Evolutionary conservation across 2,888 invertebrate species (phyloP), one percentile per base, ranked within the genome.

Genomic region (Hirtodrosophila alboralis): DNA sequence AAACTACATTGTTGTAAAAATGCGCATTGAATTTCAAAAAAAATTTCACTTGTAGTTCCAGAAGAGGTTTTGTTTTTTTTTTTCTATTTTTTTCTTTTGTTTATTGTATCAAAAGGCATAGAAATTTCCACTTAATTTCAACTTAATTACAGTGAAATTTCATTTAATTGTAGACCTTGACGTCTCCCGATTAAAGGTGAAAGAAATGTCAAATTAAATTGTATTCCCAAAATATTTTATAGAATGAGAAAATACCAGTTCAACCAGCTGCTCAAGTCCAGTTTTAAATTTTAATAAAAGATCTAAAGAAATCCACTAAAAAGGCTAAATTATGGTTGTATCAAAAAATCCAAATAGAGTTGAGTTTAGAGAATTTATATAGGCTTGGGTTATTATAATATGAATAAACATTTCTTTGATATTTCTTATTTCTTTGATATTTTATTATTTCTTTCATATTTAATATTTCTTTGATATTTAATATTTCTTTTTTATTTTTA

Each of bases 151-250:
- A 61, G 43, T 37, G 47, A 62, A 48, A 49, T 51, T 44, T 41
- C 30, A 57, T 53, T 27, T 69, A 65, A 84, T 76, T 80, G 62
- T 44, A 41, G 37, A 31, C 31, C 36, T 40, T 13, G 9, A 14
- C 27, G 14, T 33, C n/a, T n/a, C n/a, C 44, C 49, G 52, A 13
- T 41, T 47, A 77, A 71, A 78, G 85, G 85, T 67, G 85, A 84
- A 77, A 61, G 83, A 74, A 78, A 78, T 81, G 78, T 78, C 78
- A 78, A 73, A 69, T 31, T 30, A 31, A 31, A 18, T 27, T 7
- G 23, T 21, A 47, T 47, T 33, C 14, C 16, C n/a, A n/a, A 4
- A 44, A 52, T 27, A 43, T 10, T 60, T 61, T 40, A 3, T 13
- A n/a, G 28, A 18, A 8, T 21, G 31, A 16, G 14, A 31, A 30